Percentiles rank a stretch among this genome's conserved stretches.
Evolutionary conservation across 1,140 invertebrate species (phyloP).

Genomic region (Uloborus diversus): DNA sequence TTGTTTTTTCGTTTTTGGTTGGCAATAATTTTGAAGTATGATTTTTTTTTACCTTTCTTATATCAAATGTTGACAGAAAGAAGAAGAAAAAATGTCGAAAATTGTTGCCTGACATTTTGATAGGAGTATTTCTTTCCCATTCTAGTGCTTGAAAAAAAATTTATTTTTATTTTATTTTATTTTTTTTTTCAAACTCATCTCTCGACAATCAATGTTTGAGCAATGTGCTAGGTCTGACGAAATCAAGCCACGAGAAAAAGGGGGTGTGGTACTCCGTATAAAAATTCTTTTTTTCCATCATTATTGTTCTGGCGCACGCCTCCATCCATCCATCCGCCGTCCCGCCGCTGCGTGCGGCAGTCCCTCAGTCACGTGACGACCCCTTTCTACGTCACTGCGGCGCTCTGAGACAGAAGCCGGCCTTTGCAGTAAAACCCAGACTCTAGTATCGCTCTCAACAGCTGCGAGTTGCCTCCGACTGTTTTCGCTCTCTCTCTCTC

Average conservation of each 20-base stretch:
- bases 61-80: no score
- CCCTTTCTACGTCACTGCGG: slow-evolving; percentile 36
- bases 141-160: no score
- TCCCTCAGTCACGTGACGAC: neutral
- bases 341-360: slow-evolving; percentile 2
- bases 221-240: no score
- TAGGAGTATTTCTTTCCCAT: no score
- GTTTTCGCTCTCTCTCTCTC: neutral
- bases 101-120: no score
- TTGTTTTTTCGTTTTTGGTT: no score
- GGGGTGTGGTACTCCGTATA: neutral
- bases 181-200: no score
- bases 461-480: slow-evolving; percentile 3
- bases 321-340: neutral
- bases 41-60: no score
- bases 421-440: neutral
- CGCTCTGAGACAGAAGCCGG: neutral
- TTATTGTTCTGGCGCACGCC: neutral
- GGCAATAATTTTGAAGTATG: no score
- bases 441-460: neutral
- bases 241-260: no score
- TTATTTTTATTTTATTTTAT: no score
- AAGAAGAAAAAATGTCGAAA: no score
- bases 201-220: slow-evolving; percentile 32
- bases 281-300: neutral